Conservation (phyloP, 2,888 invertebrate genomes). For the Sesia bembeciformis region DNA sequence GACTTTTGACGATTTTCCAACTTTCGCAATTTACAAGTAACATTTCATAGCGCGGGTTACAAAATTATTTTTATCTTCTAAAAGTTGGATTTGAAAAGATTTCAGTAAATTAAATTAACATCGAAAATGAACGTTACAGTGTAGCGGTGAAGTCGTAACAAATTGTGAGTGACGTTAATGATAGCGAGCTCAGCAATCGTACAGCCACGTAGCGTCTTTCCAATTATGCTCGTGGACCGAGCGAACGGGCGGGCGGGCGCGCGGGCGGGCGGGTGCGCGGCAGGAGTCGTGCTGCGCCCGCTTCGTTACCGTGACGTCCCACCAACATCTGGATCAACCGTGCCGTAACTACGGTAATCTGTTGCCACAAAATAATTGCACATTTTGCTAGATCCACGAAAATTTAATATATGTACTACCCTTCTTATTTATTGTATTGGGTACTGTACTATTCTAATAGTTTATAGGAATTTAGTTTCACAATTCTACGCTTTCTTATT, state of each 20-base stretch:
- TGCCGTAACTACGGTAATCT: slow-evolving; percentile 43
- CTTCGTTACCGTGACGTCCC: slow-evolving; percentile 63
- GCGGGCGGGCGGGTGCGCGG: slow-evolving; percentile 18
- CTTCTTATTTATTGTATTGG: no score
- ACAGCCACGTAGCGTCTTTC: slow-evolving; percentile 49
- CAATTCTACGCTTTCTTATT: no score
- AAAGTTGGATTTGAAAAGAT: neutral
- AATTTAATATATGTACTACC: neutral
- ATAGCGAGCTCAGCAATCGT: slow-evolving; percentile 49
- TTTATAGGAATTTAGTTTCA: no score
- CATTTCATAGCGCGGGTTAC: neutral
- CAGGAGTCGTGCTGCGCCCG: slow-evolving; percentile 57
- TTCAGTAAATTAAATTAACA: neutral
- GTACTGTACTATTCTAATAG: no score
- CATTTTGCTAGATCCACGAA: neutral
- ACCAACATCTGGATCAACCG: slow-evolving; percentile 48
- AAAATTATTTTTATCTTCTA: neutral
- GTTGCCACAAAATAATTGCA: slow-evolving; percentile 24
- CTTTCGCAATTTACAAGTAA: no score
- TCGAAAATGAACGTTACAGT: neutral
- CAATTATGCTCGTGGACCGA: slow-evolving; percentile 46
- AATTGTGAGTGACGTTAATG: slow-evolving; percentile 71
- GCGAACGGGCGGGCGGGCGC: slow-evolving; percentile 16
- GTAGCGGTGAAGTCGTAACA: slow-evolving; percentile 24
- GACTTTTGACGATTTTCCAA: no score